Conservation (phyloP, 1,140 invertebrate species). For the Drosophila athabasca region DNA sequence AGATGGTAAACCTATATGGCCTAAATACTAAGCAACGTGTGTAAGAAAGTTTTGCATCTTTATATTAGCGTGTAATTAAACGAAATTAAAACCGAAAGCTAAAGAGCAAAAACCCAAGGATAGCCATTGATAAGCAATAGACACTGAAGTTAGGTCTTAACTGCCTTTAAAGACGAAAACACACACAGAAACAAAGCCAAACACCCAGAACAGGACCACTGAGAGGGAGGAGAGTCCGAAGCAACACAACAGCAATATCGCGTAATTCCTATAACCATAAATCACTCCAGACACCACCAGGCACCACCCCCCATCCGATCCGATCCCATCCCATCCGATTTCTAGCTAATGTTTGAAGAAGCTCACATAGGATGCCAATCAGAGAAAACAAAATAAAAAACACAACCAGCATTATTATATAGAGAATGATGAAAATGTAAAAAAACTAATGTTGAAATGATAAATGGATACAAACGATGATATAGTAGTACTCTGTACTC, state of each 20-base stretch:
- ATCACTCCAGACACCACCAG: constrained; percentile 8
- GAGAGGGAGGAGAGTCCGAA: constrained; percentile 1
- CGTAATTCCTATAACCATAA: constrained; percentile 35
- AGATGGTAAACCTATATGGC: constrained; percentile 53
- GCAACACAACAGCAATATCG: not conserved
- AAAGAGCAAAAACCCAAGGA: constrained; percentile 28
- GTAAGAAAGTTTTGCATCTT: constrained; percentile 80
- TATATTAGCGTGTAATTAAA: constrained; percentile 78
- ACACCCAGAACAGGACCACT: constrained; percentile 11
- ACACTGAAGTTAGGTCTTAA: constrained; percentile 5
- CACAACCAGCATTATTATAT: constrained; percentile 24
- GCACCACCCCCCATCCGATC: not conserved
- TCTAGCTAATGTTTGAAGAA: constrained; percentile 64
- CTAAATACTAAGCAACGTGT: constrained; percentile 74
- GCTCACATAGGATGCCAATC: constrained; percentile 73
- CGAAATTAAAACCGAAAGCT: constrained; percentile 35
- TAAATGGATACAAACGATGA: constrained; percentile 60
- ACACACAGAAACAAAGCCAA: constrained; percentile 14
- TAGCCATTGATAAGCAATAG: constrained; percentile 36
- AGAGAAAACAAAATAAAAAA: constrained; percentile 21
- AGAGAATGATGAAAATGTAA: constrained; percentile 56
- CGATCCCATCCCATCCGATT: constrained; percentile 11
- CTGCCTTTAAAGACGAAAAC: constrained; percentile 17
- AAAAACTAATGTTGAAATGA: constrained; percentile 49
- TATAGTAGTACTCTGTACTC: not conserved